A percentile compares a stretch with the other conserved stretches of the same genome.
phyloP scores from a whole-genome alignment of 2,113 vertebrate genomes.

The Sceloporus tristichus region DNA sequence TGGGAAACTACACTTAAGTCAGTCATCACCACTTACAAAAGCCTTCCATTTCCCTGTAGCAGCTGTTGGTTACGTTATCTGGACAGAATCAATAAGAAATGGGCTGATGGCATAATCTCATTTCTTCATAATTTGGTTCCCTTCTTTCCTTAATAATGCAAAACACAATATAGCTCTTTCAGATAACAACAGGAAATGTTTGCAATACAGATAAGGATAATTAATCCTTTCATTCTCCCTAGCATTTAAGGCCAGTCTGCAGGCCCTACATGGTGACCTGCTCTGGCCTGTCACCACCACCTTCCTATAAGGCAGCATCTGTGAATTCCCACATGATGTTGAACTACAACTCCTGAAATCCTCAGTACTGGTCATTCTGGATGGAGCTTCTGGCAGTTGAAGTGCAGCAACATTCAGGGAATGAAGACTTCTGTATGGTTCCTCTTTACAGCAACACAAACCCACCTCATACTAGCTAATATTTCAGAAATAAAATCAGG shows the following conservation, averaged over 20 bases:
- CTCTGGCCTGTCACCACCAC: neutral
- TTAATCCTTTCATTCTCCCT: neutral
- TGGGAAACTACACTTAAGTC: neutral
- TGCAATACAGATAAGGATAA: neutral
- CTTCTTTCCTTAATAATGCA: neutral
- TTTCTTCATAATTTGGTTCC: neutral
- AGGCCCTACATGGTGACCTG: too few relatives aligned
- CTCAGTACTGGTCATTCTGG: neutral
- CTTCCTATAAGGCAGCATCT: neutral
- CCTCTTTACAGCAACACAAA: neutral
- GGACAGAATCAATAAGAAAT: constrained; percentile 6
- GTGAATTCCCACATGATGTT: too few relatives aligned
- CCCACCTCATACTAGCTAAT: neutral
- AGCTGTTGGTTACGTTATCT: neutral
- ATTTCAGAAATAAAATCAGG: too few relatives aligned
- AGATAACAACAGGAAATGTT: neutral
- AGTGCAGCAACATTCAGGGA: neutral
- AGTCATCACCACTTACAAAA: neutral
- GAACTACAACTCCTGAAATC: too few relatives aligned
- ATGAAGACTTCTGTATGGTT: neutral
- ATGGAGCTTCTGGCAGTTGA: neutral
- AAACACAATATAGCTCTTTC: neutral
- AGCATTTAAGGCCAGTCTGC: neutral
- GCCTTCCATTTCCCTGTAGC: neutral
- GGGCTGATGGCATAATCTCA: neutral